Evolutionary conservation across 2,797 vertebrate genomes (phyloP), one percentile per base, ranked within the genome.

Genomic region (Amblyopsis hoosieri): DNA sequence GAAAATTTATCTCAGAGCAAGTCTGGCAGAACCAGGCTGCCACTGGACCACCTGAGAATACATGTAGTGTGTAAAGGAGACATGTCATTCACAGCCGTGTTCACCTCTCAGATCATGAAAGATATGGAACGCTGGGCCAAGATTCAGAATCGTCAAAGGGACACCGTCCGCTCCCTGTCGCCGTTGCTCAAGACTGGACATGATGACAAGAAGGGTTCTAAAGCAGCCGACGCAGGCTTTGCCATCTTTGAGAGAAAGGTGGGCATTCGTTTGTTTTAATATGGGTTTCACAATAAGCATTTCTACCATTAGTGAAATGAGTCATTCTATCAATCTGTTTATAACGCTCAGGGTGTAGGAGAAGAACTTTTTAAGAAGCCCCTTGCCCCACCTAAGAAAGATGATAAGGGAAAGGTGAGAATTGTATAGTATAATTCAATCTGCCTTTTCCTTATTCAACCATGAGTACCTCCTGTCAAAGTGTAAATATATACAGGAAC

Each of bases 351-450:
- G 93, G 89, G 86, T 11, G 85, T 87, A 55, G 84, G 84, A 51
- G 96, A 99, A 61, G 96, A 98, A 9, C 92, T 97, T 62, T 99
- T 99, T 83, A 99, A 99, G 91, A 99, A 97, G 69, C 97, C 97
- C 13, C 84, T 99, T 45, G 94, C 96, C 75, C 97, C 96, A 19
- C 79, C 85, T 4, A 91, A 94, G 76, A 94, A 93, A 88, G 97
- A 98, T 33, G 97, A 97, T 58, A 97, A 98, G 42, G 77, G 91
- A 56, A 96, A 96, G 48, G 97, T 98, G 87, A 76, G 75, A 63
- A 52, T 47, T 12, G 9, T 57, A 68, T 60, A 61, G 50, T 13
- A 59, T 50, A 4, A 69, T 62, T 48, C 14, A 2, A 47, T 42
- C 54, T 57, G 9, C 33, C 4, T 1, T 37, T 37, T 37, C 33